Percentiles rank a stretch among this genome's conserved stretches.
Evolutionary conservation across 2,888 invertebrate genomes (phyloP).

Genomic region (Netelia fuscicornis): DNA sequence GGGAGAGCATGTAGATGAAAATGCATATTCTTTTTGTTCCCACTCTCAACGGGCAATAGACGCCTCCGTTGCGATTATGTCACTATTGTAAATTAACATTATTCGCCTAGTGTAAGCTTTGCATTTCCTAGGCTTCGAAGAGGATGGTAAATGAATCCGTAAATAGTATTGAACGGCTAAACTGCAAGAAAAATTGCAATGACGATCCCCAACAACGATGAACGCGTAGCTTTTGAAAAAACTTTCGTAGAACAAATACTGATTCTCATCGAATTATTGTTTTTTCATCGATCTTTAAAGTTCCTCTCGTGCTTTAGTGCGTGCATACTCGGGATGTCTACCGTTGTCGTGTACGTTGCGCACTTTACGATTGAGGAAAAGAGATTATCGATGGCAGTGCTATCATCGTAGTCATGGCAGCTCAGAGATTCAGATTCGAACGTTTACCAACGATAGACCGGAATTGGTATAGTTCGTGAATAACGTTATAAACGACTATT

Average conservation of each 20-base stretch:
- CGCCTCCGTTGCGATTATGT: neutral
- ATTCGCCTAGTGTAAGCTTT: neutral
- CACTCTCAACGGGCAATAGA: neutral
- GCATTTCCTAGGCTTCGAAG: neutral
- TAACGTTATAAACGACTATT: too few relatives aligned
- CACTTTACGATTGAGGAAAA: neutral
- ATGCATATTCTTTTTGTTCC: constrained; percentile 8
- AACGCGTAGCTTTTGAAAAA: too few relatives aligned
- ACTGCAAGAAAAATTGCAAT: constrained; percentile 3
- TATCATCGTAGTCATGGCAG: constrained; percentile 9
- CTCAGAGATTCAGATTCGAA: neutral
- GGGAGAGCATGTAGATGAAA: neutral
- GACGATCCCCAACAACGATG: neutral
- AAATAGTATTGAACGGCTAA: neutral
- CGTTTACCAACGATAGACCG: neutral
- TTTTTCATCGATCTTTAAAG: neutral
- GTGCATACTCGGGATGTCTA: neutral
- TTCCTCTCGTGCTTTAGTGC: neutral
- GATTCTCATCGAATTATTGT: neutral
- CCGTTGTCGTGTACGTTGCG: neutral
- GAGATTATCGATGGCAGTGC: constrained; percentile 1
- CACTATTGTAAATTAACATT: neutral
- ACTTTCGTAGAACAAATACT: neutral
- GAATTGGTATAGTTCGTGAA: neutral
- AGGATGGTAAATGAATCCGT: neutral